phyloP scores from a whole-genome alignment of 2,113 vertebrate species.

The Procavia capensis region DNA sequence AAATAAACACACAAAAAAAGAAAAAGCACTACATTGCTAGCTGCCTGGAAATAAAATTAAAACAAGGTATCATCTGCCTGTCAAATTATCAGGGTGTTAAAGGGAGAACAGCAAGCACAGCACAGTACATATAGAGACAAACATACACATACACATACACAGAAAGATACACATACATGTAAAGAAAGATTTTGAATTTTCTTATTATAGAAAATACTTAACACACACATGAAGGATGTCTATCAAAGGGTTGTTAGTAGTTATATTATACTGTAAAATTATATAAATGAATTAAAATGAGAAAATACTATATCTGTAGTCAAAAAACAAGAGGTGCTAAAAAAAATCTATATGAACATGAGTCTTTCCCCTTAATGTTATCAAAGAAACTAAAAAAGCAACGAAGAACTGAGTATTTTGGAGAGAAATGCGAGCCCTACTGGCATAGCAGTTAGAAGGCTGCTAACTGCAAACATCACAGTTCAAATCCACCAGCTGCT shows the following conservation, averaged over 20 bases:
- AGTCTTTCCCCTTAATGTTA: neutral
- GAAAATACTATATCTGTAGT: neutral
- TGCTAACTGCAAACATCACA: too few relatives aligned
- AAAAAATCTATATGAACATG: neutral
- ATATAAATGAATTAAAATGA: neutral
- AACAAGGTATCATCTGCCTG: neutral
- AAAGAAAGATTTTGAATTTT: neutral
- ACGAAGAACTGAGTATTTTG: neutral
- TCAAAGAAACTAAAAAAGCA: neutral
- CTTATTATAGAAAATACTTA: neutral
- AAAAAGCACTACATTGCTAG: neutral
- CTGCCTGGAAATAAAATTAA: conserved; percentile 17
- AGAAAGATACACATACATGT: neutral
- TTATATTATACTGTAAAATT: neutral
- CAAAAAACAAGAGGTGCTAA: neutral
- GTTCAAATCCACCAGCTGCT: too few relatives aligned
- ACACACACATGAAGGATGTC: neutral
- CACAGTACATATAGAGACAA: neutral
- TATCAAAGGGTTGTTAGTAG: neutral
- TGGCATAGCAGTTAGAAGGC: too few relatives aligned
- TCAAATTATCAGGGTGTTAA: neutral
- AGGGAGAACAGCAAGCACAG: neutral
- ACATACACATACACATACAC: neutral
- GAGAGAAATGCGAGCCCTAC: neutral
- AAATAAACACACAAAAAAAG: neutral